Conservation (phyloP, 2,888 invertebrate genomes). For the Antheraea assamensis region DNA sequence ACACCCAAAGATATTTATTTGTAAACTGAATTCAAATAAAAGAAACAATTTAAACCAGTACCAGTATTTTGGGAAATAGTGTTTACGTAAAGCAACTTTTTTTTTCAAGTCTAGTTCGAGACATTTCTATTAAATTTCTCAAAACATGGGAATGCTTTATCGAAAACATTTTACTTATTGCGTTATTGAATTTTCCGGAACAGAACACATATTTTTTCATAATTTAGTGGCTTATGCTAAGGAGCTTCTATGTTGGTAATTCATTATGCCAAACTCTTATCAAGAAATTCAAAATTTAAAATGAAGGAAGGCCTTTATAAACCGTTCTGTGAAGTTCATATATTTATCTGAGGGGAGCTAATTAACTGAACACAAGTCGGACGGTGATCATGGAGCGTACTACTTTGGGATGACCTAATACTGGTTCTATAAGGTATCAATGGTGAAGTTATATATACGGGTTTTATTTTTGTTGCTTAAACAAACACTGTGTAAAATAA, state of each 20-base stretch:
- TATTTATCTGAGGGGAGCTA: neutral
- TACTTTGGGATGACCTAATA: neutral
- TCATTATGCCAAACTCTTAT: neutral
- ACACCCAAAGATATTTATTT: neutral
- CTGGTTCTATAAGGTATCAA: neutral
- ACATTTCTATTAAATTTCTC: neutral
- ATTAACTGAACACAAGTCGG: neutral
- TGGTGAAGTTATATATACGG: neutral
- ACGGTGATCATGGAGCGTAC: neutral
- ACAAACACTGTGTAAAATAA: too few relatives aligned
- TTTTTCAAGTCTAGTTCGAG: neutral
- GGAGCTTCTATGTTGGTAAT: neutral
- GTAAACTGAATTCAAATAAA: too few relatives aligned
- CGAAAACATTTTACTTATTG: neutral
- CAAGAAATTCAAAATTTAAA: too few relatives aligned
- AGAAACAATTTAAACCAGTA: neutral
- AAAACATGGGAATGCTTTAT: neutral
- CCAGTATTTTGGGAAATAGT: neutral
- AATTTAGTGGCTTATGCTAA: neutral
- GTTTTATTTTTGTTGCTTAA: too few relatives aligned
- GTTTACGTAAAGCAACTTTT: too few relatives aligned
- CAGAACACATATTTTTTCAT: too few relatives aligned
- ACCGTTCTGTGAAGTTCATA: neutral
- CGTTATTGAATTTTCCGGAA: neutral
- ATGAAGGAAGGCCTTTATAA: neutral